These are phyloP conservation scores for Sinocyclocheilus anophthalmus DNA, from an alignment of 2,113 vertebrate genomes.

Conservation along the genomic window DNA sequence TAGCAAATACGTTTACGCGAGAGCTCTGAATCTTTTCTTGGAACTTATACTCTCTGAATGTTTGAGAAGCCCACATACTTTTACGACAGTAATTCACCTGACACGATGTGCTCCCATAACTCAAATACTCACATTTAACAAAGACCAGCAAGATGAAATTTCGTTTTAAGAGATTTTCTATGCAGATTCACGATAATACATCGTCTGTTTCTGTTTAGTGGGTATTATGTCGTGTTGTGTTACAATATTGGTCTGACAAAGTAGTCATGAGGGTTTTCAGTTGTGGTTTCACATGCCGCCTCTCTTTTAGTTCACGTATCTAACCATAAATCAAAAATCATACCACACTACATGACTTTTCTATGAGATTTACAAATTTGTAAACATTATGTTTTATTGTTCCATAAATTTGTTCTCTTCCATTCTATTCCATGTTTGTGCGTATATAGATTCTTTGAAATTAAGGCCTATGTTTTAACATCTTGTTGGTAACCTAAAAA, in stretches of 20 bases:
- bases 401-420: no score
- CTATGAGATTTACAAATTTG: not conserved
- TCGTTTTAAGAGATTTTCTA: not conserved
- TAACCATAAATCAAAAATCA: constrained; percentile 17
- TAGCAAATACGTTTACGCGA: not conserved
- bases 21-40: not conserved
- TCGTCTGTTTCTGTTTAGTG: constrained; percentile 29
- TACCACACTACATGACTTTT: constrained; percentile 4
- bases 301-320: not conserved
- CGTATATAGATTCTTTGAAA: not conserved
- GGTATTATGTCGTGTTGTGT: constrained; percentile 4
- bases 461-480: not conserved
- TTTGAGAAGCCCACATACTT: not conserved
- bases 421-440: not conserved
- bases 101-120: constrained; percentile 12
- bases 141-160: not conserved
- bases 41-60: not conserved
- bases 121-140: constrained; percentile 9
- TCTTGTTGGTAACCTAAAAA: not conserved
- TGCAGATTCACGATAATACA: not conserved
- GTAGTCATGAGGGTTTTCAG: constrained; percentile 23
- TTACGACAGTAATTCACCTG: constrained; percentile 20
- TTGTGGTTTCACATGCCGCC: constrained; percentile 33
- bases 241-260: constrained; percentile 30
- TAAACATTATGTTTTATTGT: not conserved